Evolutionary conservation across 2,888 invertebrate genomes (phyloP), one percentile per base, ranked within the genome.

Genomic region (Oscheius onirici): DNA sequence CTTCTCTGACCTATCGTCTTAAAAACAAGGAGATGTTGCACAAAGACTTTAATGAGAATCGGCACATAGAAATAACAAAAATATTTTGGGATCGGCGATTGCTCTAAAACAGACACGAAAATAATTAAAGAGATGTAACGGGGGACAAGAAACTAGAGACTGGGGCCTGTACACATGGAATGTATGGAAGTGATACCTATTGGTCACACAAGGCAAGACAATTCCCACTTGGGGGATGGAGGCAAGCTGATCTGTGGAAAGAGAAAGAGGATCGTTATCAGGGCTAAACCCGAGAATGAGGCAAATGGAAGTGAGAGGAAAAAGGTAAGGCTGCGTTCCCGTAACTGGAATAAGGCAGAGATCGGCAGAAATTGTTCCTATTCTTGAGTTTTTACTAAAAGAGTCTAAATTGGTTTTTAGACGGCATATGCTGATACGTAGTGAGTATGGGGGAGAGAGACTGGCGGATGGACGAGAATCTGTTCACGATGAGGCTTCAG

Each of bases 61-160:
- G 63, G 63, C 26, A 22, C 63, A 63, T 63, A 63, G 63, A 63
- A 63, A 63, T 63, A 63, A 63, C 63, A 63, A 63, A 15, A 46
- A 13, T 17, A 34, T 49, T 49, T 6, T 24, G 10, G n/a, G 17
- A 41, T 58, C 22, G 34, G 34, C 5, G 34, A 41, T 58, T 40
- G 26, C 28, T 55, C 55, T 55, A 34, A 34, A 34, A 34, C 34
- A 34, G 34, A 34, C 34, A 28, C 28, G 15, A 26, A 55, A 55
- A 55, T 55, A 49, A 63, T 63, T 63, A 17, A 60, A 41, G 41
- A 60, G 41, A 20, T 3, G 6, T 26, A 2, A 20, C n/a, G 46
- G 55, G 55, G 13, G 28, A 28, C 3, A 26, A 26, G 46, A 63
- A 24, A 63, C 28, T n/a, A 55, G 8, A 55, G 28, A 26, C 10